A percentile compares a stretch with the other conserved stretches of the same genome.
Conservation (phyloP, 2,797 vertebrate genomes). For the Lemur catta region DNA sequence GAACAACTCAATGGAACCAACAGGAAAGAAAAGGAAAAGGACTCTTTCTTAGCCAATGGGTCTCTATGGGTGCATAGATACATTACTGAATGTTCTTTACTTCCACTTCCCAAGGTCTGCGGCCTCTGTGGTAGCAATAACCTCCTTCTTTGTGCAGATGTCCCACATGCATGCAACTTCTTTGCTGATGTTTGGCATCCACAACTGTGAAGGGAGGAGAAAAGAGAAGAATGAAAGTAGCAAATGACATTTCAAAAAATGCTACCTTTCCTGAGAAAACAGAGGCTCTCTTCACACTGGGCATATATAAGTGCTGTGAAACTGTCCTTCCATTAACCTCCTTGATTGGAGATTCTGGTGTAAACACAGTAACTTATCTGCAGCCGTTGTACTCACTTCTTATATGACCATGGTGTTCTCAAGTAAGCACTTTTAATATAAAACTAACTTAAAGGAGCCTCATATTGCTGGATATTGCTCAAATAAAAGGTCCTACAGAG, state of each 20-base stretch:
- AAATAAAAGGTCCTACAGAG: not conserved
- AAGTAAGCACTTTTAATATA: not conserved
- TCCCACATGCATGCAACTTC: not conserved
- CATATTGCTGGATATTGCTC: not conserved
- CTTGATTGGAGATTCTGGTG: not conserved
- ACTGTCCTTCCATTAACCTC: not conserved
- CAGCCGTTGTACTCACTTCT: not conserved
- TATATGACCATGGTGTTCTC: not conserved
- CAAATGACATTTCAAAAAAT: not conserved
- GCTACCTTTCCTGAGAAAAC: not conserved
- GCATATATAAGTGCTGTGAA: not conserved
- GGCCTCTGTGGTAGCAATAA: not conserved
- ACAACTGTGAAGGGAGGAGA: not conserved
- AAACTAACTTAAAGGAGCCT: not conserved
- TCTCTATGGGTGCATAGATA: not conserved
- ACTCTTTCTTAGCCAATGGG: not conserved
- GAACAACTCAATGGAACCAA: not conserved
- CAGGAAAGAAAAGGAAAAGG: not conserved
- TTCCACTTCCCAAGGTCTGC: not conserved
- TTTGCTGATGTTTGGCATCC: not conserved
- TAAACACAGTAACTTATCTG: not conserved
- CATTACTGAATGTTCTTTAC: not conserved
- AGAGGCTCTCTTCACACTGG: not conserved
- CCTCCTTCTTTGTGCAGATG: not conserved
- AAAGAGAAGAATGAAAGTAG: not conserved